These are phyloP conservation scores for Xyrichtys novacula DNA, from an alignment of 2,797 vertebrate species.

Conservation along the genomic window DNA sequence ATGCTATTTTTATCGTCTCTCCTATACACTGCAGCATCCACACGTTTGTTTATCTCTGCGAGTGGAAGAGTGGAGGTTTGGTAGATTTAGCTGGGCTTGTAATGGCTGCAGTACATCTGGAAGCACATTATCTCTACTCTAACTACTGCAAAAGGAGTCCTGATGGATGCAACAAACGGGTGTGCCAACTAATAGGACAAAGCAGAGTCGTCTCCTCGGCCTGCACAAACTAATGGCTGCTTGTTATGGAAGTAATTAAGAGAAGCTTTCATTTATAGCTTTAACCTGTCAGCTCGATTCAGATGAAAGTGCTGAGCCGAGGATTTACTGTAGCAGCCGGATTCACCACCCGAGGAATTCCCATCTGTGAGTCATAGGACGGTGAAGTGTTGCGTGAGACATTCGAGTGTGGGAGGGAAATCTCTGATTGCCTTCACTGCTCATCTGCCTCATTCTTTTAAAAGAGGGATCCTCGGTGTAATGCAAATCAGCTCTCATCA, in stretches of 20 bases:
- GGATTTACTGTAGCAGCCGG: constrained; percentile 8
- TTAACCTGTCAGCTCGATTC: constrained; percentile 40
- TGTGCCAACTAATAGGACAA: constrained; percentile 16
- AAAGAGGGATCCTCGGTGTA: constrained; percentile 16
- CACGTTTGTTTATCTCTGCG: constrained; percentile 1
- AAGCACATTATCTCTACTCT: constrained; percentile 23
- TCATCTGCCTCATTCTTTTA: constrained; percentile 12
- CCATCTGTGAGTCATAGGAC: constrained; percentile 57
- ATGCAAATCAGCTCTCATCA: constrained; percentile 37
- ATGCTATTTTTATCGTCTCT: neutral
- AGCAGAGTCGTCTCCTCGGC: neutral
- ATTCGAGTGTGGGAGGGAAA: constrained; percentile 46
- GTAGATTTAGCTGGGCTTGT: neutral
- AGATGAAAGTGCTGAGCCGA: constrained; percentile 58
- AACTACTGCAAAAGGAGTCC: constrained; percentile 20
- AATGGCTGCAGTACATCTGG: constrained; percentile 21
- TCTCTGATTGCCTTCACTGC: constrained; percentile 41
- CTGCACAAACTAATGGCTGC: constrained; percentile 21
- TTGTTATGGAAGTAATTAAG: constrained; percentile 33
- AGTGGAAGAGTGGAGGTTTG: constrained; percentile 9
- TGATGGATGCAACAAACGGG: constrained; percentile 24
- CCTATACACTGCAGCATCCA: neutral
- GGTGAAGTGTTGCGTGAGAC: constrained; percentile 41
- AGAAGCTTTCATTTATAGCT: constrained; percentile 17
- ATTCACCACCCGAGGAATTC: constrained; percentile 45